phyloP scores from a whole-genome alignment of 2,797 vertebrate species.

The Sarcophilus harrisii region DNA sequence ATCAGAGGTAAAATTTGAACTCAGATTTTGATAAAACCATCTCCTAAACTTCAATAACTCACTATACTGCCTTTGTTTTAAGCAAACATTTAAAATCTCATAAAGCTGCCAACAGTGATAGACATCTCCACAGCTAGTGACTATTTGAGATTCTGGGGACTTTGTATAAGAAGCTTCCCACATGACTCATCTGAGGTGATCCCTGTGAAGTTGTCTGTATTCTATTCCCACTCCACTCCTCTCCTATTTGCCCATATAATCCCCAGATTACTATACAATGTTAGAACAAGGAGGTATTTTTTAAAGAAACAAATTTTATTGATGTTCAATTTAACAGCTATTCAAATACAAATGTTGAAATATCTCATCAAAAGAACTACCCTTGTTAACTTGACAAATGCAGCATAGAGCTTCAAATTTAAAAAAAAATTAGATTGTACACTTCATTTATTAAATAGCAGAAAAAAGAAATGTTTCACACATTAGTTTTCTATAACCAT shows the following conservation, averaged over 20 bases:
- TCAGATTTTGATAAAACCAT: not conserved
- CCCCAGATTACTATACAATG: not conserved
- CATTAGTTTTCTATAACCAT: too few species aligned
- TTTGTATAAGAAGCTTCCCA: not conserved
- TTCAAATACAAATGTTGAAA: too few species aligned
- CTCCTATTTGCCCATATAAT: not conserved
- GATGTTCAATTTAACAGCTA: too few species aligned
- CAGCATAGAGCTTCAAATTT: too few species aligned
- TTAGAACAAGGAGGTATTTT: not conserved
- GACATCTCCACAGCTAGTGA: not conserved
- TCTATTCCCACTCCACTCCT: not conserved
- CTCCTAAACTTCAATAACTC: not conserved
- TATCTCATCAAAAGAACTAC: too few species aligned
- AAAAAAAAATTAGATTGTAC: too few species aligned
- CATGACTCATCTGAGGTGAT: not conserved
- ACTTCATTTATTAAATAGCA: too few species aligned
- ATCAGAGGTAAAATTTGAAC: not conserved
- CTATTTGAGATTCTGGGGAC: not conserved
- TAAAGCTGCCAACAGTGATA: not conserved
- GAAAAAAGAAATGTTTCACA: too few species aligned
- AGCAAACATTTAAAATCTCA: not conserved
- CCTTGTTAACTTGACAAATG: too few species aligned
- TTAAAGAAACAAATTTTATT: too few species aligned
- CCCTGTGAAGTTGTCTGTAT: not conserved
- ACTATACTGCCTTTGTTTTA: not conserved